Conservation (phyloP, 2,888 invertebrate genomes). For the Daptonema setosum region DNA sequence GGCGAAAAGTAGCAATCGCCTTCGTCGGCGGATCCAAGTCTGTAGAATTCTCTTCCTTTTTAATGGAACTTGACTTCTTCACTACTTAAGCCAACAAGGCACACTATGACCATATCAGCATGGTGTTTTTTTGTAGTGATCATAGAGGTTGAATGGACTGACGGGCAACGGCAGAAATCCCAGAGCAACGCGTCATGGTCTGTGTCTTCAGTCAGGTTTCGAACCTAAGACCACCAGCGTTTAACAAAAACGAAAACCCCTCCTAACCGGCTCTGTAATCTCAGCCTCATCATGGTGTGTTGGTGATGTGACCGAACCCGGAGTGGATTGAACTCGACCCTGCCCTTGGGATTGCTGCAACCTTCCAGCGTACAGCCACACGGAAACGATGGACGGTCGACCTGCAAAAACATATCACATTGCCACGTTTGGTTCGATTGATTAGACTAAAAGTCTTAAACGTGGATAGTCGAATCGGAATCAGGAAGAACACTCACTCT, state of each 20-base stretch:
- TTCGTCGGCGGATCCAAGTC: neutral
- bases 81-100: no score
- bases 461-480: neutral
- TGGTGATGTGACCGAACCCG: conserved; percentile 87
- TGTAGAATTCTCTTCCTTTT: no score
- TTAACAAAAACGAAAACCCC: neutral
- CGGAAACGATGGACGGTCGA: conserved; percentile 80
- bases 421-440: neutral
- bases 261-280: no score
- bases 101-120: no score
- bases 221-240: neutral
- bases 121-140: no score
- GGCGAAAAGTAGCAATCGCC: neutral
- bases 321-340: conserved; percentile 85
- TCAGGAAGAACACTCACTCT: no score
- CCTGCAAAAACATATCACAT: conserved; percentile 33
- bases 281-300: conserved; percentile 72
- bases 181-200: no score
- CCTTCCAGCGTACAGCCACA: conserved; percentile 72
- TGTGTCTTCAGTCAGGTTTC: neutral
- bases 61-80: no score
- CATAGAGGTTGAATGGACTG: no score
- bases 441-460: neutral
- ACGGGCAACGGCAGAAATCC: no score
- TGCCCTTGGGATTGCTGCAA: conserved; percentile 69